phyloP scores from a whole-genome alignment of 2,113 vertebrate genomes.

The Pionites leucogaster region DNA sequence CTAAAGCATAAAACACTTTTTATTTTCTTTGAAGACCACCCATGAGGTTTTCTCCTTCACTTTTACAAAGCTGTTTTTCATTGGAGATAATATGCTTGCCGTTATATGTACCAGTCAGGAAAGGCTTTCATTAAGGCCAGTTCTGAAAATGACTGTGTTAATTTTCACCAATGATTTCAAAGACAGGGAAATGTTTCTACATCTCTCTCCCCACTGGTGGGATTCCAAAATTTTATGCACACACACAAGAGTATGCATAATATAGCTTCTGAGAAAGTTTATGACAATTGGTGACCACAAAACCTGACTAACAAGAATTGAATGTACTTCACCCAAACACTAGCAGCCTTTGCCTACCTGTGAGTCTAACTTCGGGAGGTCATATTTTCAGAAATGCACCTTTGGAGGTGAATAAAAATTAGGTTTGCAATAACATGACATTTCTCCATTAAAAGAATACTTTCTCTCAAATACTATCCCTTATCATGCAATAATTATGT shows the following conservation, averaged over 20 bases:
- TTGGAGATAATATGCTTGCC: neutral
- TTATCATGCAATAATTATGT: neutral
- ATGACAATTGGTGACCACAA: neutral
- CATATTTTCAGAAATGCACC: neutral
- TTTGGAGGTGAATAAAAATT: neutral
- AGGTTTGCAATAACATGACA: neutral
- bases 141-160: neutral
- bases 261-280: neutral
- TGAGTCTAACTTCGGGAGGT: neutral
- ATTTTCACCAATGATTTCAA: neutral
- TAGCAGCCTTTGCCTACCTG: neutral
- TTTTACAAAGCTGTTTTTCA: constrained; percentile 41
- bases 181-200: neutral
- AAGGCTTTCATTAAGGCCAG: neutral
- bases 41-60: neutral
- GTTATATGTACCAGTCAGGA: neutral
- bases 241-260: neutral
- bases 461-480: neutral
- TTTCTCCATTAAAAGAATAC: neutral
- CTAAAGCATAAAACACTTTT: neutral
- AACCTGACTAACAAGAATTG: neutral
- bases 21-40: constrained; percentile 6
- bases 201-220: neutral
- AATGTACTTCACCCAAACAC: neutral
- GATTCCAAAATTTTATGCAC: neutral